A percentile compares a stretch with the other conserved stretches of the same genome.
phyloP scores from a whole-genome alignment of 1,140 invertebrate species.

The Drosophila guanche region DNA sequence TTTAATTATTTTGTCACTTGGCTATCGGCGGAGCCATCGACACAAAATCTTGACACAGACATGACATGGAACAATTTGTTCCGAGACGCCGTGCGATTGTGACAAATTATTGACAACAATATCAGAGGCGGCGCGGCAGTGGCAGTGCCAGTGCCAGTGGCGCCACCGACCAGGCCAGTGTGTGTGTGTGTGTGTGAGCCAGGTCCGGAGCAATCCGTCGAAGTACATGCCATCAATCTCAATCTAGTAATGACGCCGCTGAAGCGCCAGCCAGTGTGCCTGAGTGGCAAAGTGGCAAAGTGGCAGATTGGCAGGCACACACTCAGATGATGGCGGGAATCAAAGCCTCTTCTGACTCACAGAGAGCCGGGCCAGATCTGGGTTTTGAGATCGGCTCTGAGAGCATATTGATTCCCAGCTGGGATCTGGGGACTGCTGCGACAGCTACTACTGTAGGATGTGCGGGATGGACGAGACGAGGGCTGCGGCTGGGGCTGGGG shows the following conservation, averaged over 20 bases:
- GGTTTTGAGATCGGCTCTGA: slow-evolving; percentile 4
- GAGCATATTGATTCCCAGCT: slow-evolving; percentile 46
- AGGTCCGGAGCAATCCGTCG: not conserved
- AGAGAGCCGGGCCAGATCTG: slow-evolving; percentile 10
- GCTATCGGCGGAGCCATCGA: slow-evolving; percentile 66
- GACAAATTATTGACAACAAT: slow-evolving; percentile 83
- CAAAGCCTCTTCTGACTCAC: slow-evolving; percentile 31
- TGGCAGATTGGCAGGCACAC: slow-evolving; percentile 34
- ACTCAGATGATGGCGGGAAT: slow-evolving; percentile 10
- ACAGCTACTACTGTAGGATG: slow-evolving; percentile 59
- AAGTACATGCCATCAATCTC: slow-evolving; percentile 74
- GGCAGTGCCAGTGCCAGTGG: slow-evolving; percentile 8
- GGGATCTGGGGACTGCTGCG: not conserved
- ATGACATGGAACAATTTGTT: slow-evolving; percentile 82
- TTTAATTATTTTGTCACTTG: slow-evolving; percentile 83
- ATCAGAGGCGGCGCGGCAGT: slow-evolving; percentile 30
- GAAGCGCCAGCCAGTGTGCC: slow-evolving; percentile 60
- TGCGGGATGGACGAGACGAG: slow-evolving; percentile 14
- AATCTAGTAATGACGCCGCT: slow-evolving; percentile 76
- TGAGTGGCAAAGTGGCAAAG: slow-evolving; percentile 44
- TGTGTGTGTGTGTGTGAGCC: slow-evolving; percentile 3
- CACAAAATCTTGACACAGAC: slow-evolving; percentile 80
- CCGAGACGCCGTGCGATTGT: slow-evolving; percentile 73
- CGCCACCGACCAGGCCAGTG: slow-evolving; percentile 17
- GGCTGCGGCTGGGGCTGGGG: slow-evolving; percentile 4